These are phyloP conservation scores for Heliornis fulica DNA, from an alignment of 2,113 vertebrate species.

Conservation along the genomic window DNA sequence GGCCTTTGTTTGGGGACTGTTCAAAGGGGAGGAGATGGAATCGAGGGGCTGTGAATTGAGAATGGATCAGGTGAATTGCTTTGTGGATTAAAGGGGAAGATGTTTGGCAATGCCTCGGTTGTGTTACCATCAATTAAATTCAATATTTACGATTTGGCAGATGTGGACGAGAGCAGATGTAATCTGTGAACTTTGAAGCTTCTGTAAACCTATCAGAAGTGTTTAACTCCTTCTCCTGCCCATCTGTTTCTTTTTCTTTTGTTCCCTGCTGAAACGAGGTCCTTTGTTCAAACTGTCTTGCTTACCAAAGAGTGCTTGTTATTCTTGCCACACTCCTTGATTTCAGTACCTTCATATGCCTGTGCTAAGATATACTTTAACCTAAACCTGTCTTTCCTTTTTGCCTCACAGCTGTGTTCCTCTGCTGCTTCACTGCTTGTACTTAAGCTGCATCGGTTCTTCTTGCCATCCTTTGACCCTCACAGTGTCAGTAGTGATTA, in stretches of 20 bases:
- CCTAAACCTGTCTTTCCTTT: neutral
- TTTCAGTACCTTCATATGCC: neutral
- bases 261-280: neutral
- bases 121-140: neutral
- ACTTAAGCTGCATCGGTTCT: neutral
- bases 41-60: neutral
- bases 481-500: neutral
- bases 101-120: neutral
- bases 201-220: neutral
- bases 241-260: neutral
- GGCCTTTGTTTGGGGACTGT: neutral
- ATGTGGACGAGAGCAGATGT: neutral
- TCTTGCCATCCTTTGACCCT: slow-evolving; percentile 1
- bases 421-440: neutral
- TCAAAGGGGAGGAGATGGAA: neutral
- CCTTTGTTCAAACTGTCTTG: neutral
- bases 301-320: slow-evolving; percentile 1
- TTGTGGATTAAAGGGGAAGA: neutral
- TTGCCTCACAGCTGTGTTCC: neutral
- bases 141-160: neutral
- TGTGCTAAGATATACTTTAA: neutral
- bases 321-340: neutral
- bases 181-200: neutral
- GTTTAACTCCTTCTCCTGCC: neutral
- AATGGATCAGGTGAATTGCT: neutral